Base-by-base conservation (phyloP, 2,113 vertebrate genomes). In the Ammospiza caudacuta region DNA sequence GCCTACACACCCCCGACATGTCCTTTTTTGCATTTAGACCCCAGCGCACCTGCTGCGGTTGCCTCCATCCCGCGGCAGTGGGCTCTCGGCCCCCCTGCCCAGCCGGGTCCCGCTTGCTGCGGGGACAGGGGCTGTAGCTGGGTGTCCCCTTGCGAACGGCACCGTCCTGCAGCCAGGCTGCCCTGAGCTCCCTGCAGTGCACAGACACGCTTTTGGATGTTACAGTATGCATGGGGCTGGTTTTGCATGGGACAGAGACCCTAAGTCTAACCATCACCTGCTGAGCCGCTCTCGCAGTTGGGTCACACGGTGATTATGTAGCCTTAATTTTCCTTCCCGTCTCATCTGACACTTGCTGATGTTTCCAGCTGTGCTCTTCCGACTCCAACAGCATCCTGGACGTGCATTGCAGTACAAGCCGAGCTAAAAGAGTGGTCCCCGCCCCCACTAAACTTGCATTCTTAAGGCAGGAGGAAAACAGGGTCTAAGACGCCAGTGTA, bases 1-100 rank as follows among this genome's bases (percentile, higher is more conserved):
- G 5, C 22, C 33, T 12, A 14, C 27, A 9, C 15, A 9, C 4
- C 11, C 5, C 2, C 2, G 10, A 47, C 22, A 11, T 3, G 22
- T 27, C 18, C 21, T 52, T 29, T 81, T 61, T 27, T 59, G 37
- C 51, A 0, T 35, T 33, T 33, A 12, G 16, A 23, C 37, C 37
- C 57, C 28, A 31, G 9, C 2, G 29, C 57, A 78, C 66, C 82
- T 79, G 61, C 92, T 39, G 77, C 6, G 33, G 8, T 10, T 47
- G 70, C 39, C 20, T 16, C 27, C 51, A 12, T 46, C n/a, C 55
- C 9, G 21, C 33, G 13, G 46, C 9, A 46, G 5, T 4, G 49
- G 15, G 6, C 20, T 41, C 6, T 13, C 33, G 9, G 21, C 9
- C 46, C 27, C n/a, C 2, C 9, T 15, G 16, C 31, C 28, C 39